phyloP scores from a whole-genome alignment of 2,797 vertebrate species.

The Sebastes matsubarae region DNA sequence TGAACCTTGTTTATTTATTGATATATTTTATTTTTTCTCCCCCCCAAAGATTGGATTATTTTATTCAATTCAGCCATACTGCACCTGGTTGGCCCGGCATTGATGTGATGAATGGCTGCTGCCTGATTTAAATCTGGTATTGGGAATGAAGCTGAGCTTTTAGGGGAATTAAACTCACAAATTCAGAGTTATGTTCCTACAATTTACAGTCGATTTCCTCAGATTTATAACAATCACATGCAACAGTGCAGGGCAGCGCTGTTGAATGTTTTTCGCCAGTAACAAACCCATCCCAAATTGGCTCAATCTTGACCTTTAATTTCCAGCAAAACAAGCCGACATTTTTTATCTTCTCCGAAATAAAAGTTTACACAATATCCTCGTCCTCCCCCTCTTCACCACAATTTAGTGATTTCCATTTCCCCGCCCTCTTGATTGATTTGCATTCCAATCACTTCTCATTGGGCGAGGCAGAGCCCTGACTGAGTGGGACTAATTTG shows the following conservation, averaged over 20 bases:
- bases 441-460: conserved; percentile 95
- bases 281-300: conserved; percentile 10
- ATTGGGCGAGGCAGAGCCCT: conserved; percentile 94
- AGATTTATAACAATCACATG: conserved; percentile 22
- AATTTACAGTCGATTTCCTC: conserved; percentile 43
- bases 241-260: not conserved
- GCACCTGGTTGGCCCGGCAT: conserved; percentile 22
- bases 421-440: conserved; percentile 92
- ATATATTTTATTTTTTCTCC: not conserved
- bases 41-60: conserved; percentile 12
- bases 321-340: conserved; percentile 12
- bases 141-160: conserved; percentile 47
- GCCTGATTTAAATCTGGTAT: conserved; percentile 51
- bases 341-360: conserved; percentile 15
- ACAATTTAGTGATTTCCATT: conserved; percentile 53
- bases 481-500: conserved; percentile 97
- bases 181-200: conserved; percentile 40
- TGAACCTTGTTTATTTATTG: conserved; percentile 57
- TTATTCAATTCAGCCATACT: conserved; percentile 15
- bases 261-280: not conserved
- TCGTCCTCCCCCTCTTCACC: conserved; percentile 27
- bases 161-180: conserved; percentile 57
- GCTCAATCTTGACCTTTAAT: conserved; percentile 28
- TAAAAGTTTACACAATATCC: conserved; percentile 27
- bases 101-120: conserved; percentile 46